Base-by-base conservation (phyloP, 2,113 vertebrate genomes). In the Brachypteracias leptosomus region DNA sequence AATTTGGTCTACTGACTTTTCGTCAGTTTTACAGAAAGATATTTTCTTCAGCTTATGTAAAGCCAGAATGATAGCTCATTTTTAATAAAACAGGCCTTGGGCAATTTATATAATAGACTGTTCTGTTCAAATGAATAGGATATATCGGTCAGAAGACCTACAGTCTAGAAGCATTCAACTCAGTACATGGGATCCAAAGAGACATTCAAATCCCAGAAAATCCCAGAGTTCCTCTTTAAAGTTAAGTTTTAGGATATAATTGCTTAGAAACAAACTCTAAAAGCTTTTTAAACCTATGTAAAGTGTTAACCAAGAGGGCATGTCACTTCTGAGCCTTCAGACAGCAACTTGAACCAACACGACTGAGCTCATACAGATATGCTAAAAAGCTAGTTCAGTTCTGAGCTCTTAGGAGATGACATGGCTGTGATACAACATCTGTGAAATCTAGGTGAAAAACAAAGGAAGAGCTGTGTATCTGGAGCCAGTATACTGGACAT, bases 41-140 rank as follows among this genome's bases (percentile, higher is more conserved):
- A 87, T 92, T 95, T 95, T 90, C 83, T 92, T 95, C 65, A 87
- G 57, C 73, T 95, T 94, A 88, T n/a, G 22, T 87, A 93, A 93
- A 93, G 85, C 62, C 40, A 52, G 81, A 17, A 7, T 55, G 81
- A 94, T 74, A 81, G 76, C 79, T 84, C 72, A 85, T 93, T 95
- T 92, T 87, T 44, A 84, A 89, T 49, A 95, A 96, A 96, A 90
- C 12, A 85, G 77, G 42, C 49, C 54, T 75, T 75, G 77, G 73
- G 81, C 65, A 85, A 92, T 85, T 94, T 86, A 81, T 87, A 62
- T 72, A 90, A 88, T 84, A 90, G 83, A 42, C 35, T 67, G 62
- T 31, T 89, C 83, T 76, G 42, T 80, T 96, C 85, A 70, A 58
- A 89, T 54, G 40, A 95, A 95, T 58, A 88, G 68, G 63, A 40